Percentiles rank a stretch among this genome's conserved stretches.
phyloP scores from a whole-genome alignment of 2,113 vertebrate species.

The Onychorhynchus coronatus region DNA sequence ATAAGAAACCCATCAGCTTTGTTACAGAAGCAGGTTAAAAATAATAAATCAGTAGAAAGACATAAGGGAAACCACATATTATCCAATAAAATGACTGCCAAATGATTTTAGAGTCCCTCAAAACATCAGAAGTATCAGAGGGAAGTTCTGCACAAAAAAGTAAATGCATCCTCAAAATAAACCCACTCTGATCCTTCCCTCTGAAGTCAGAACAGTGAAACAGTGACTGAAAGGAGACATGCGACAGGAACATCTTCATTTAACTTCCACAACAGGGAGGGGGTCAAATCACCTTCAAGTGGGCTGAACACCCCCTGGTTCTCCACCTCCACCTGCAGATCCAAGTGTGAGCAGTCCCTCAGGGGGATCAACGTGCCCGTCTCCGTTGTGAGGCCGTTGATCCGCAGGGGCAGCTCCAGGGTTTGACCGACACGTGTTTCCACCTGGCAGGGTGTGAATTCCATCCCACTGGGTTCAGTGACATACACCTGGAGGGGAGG shows the following conservation, averaged over 20 bases:
- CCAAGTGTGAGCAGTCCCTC: slow-evolving; percentile 92
- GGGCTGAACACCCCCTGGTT: slow-evolving; percentile 82
- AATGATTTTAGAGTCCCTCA: not conserved
- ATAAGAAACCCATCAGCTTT: not conserved
- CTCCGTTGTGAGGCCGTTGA: slow-evolving; percentile 78
- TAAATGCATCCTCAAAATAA: not conserved
- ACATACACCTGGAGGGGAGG: slow-evolving; percentile 81
- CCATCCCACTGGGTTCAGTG: slow-evolving; percentile 90
- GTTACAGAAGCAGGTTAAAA: not conserved
- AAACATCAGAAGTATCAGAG: not conserved
- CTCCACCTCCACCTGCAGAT: slow-evolving; percentile 84
- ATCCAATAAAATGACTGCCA: not conserved
- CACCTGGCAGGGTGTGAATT: slow-evolving; percentile 85
- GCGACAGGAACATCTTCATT: not conserved
- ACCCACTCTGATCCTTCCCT: not conserved
- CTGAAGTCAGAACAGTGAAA: not conserved
- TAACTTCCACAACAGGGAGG: not conserved
- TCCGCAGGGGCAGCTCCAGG: slow-evolving; percentile 87
- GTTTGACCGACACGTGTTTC: slow-evolving; percentile 81
- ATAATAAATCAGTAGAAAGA: not conserved
- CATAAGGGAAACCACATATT: not conserved
- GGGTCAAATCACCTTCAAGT: slow-evolving; percentile 76
- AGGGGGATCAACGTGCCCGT: slow-evolving; percentile 75
- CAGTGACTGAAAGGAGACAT: not conserved
- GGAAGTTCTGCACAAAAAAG: not conserved